These are phyloP conservation scores for Gerris buenoi DNA, from an alignment of 1,140 invertebrate species.

Conservation along the genomic window DNA sequence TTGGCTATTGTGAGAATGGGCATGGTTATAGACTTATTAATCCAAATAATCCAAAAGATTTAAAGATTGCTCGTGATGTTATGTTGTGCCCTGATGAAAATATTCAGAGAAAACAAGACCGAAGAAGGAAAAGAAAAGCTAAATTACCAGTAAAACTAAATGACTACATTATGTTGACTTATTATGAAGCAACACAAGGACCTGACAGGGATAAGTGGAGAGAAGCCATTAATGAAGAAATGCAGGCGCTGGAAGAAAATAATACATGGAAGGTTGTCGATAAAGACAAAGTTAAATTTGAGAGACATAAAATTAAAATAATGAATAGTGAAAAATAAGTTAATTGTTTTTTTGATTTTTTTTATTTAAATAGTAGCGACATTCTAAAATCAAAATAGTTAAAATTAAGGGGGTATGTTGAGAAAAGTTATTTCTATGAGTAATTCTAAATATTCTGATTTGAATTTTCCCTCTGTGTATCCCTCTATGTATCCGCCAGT, in stretches of 20 bases:
- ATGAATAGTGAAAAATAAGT: too few species aligned
- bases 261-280: not conserved
- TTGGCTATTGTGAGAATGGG: conserved; percentile 18
- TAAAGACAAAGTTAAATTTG: not conserved
- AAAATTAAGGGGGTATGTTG: too few species aligned
- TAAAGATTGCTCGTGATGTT: not conserved
- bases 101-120: not conserved
- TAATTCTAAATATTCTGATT: too few species aligned
- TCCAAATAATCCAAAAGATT: not conserved
- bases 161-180: not conserved
- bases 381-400: too few species aligned
- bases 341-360: too few species aligned
- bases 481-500: too few species aligned
- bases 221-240: not conserved
- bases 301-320: too few species aligned
- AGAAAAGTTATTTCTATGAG: too few species aligned
- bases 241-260: not conserved
- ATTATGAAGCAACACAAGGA: not conserved
- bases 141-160: not conserved
- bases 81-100: not conserved
- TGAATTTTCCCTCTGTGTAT: too few species aligned
- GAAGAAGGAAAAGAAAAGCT: not conserved
- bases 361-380: too few species aligned
- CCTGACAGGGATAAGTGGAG: not conserved
- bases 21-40: conserved; percentile 4